Evolutionary conservation across 2,113 vertebrate genomes (phyloP), one percentile per base, ranked within the genome.

Genomic region (Podarcis cretensis): DNA sequence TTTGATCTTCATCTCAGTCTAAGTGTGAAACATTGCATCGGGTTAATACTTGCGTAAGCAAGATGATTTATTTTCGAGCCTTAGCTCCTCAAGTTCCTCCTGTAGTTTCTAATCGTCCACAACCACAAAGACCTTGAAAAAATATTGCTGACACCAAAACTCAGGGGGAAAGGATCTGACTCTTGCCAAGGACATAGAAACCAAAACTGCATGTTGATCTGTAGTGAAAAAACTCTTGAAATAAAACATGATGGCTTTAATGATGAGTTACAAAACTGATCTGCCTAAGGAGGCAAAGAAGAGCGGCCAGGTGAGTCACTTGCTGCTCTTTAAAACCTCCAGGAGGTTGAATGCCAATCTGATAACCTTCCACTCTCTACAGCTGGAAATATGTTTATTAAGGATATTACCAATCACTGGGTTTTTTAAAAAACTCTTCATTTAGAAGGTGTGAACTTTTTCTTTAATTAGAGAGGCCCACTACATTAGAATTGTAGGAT

Each of bases 91-190:
- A 89, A 84, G 86, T 23, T 13, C 25, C 77, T 48, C 40, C 16
- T 0, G 4, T 25, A 37, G 81, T 77, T 27, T 23, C 68, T 23
- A 54, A 21, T 82, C 89, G 77, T 37, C 79, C 81, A 21, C 71
- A 77, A 83, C 78, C 90, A 27, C 59, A 73, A 37, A 65, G 84
- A 75, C 89, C 87, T 86, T 84, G 90, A 74, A 74, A 82, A 18
- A 5, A 6, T 0, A 0, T 8, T 71, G 48, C 54, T 59, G 37
- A 59, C 4, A 21, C 0, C 6, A 27, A 54, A 73, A 81, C 68
- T 30, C 0, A 73, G 59, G 85, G 48, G 54, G 23, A 23, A 73
- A n/a, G 59, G 2, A 73, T 27, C 73, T 63, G 30, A 23, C 4
- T 2, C 23, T 3, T 83, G 27, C 7, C 32, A 30, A 57, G 81